phyloP scores from a whole-genome alignment of 2,113 vertebrate species.

The Urocynchramus pylzowi region DNA sequence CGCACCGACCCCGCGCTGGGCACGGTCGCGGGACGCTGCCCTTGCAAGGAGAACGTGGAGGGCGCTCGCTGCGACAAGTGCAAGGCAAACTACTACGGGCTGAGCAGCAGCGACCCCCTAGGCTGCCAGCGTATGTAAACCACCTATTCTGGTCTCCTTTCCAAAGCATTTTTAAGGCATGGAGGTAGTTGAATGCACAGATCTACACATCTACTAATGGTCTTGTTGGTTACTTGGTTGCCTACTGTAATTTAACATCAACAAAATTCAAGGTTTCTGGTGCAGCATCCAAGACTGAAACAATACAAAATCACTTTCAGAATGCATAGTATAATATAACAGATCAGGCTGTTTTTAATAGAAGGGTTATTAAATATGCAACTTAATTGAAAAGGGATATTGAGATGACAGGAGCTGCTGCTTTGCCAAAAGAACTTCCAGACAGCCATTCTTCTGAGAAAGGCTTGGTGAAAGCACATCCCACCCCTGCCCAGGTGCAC shows the following conservation, averaged over 20 bases:
- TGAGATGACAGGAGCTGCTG: background rate
- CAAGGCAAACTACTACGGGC: slow-evolving; percentile 72
- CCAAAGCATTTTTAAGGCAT: background rate
- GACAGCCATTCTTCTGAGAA: background rate
- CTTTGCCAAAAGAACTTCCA: background rate
- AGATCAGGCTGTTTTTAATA: background rate
- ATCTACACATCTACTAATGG: background rate
- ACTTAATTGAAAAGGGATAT: background rate
- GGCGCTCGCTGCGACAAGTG: slow-evolving; percentile 81
- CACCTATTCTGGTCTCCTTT: background rate
- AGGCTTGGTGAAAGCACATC: background rate
- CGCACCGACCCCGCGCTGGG: slow-evolving; percentile 50
- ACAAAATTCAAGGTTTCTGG: background rate
- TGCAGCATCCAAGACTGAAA: background rate
- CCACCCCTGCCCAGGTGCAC: accelerated
- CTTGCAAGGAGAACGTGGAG: slow-evolving; percentile 82
- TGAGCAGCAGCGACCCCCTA: slow-evolving; percentile 63
- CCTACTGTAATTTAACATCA: background rate
- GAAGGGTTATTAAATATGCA: background rate
- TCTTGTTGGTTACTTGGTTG: too few species aligned
- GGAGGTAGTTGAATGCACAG: background rate
- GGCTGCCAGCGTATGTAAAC: slow-evolving; percentile 80
- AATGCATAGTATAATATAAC: background rate
- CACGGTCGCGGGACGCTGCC: slow-evolving; percentile 66
- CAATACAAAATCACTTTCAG: background rate